These are phyloP conservation scores for Aplocera efformata DNA, from an alignment of 2,888 invertebrate species.

Conservation along the genomic window DNA sequence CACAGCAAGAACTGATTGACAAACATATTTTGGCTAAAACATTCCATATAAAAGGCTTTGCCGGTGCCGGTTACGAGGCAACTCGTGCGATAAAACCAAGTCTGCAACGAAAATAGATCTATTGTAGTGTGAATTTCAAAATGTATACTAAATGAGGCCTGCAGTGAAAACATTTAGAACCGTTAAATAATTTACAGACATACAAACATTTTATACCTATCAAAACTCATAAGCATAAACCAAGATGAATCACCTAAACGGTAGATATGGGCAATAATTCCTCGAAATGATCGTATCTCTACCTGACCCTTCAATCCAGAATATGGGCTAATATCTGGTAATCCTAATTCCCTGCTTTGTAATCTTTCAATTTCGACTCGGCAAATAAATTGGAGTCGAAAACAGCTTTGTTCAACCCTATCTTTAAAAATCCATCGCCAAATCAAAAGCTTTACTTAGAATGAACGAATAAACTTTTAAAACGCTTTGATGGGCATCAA, in stretches of 20 bases:
- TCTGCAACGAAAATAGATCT: too few relatives aligned
- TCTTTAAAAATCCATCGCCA: constrained; percentile 56
- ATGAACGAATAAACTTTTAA: neutral
- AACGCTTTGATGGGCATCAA: constrained; percentile 3
- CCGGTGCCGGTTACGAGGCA: too few relatives aligned
- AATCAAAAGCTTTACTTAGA: constrained; percentile 2
- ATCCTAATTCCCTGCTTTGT: constrained; percentile 46
- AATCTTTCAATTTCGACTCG: constrained; percentile 60
- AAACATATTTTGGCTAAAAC: too few relatives aligned
- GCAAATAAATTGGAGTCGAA: constrained; percentile 52
- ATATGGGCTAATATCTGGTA: constrained; percentile 38
- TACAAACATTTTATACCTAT: neutral
- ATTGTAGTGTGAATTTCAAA: too few relatives aligned
- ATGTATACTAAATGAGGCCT: too few relatives aligned
- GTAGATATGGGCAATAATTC: constrained; percentile 34
- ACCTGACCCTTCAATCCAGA: constrained; percentile 25
- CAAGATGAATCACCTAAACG: constrained; percentile 37
- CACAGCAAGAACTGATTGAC: too few relatives aligned
- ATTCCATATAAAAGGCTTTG: too few relatives aligned
- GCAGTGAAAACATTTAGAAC: too few relatives aligned
- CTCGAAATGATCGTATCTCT: constrained; percentile 26
- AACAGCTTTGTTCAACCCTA: constrained; percentile 40
- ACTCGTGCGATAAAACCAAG: too few relatives aligned
- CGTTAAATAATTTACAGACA: neutral
- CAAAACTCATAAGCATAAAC: constrained; percentile 12